Evolutionary conservation across 2,888 invertebrate species (phyloP).

Genomic region (Diarsia dahlii): DNA sequence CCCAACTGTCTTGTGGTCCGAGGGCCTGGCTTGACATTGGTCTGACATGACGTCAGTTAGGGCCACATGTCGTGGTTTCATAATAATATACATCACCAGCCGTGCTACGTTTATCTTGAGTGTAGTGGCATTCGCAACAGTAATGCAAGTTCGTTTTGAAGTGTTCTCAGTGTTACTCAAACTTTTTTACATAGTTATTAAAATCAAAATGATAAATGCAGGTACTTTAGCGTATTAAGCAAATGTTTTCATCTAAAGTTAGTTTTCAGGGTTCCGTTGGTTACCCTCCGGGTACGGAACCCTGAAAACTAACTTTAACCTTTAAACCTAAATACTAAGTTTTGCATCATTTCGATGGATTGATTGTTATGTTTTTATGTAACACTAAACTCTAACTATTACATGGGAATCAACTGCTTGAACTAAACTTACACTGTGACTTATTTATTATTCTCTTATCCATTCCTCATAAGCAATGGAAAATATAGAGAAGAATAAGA

Average conservation of each 20-base stretch:
- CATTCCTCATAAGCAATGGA: too few relatives aligned
- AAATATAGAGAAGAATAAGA: background rate
- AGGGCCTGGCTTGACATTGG: constrained; percentile 55
- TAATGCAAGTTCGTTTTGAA: constrained; percentile 4
- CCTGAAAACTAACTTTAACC: too few relatives aligned
- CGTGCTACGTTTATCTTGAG: constrained; percentile 44
- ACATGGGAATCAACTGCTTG: too few relatives aligned
- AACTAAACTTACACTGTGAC: too few relatives aligned
- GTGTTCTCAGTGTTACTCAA: background rate
- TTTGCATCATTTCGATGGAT: too few relatives aligned
- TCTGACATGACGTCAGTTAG: constrained; percentile 58
- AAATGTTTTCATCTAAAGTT: too few relatives aligned
- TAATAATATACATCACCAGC: constrained; percentile 63
- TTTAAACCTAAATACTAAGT: too few relatives aligned
- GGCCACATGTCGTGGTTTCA: constrained; percentile 64
- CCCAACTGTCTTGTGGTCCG: background rate
- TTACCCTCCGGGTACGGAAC: too few relatives aligned
- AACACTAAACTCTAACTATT: too few relatives aligned
- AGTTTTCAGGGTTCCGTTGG: too few relatives aligned
- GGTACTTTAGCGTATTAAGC: background rate
- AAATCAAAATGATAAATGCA: background rate
- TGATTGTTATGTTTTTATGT: too few relatives aligned
- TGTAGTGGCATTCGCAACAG: constrained; percentile 15
- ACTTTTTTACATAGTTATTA: background rate
- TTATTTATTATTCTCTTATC: too few relatives aligned